Evolutionary conservation across 2,888 invertebrate species (phyloP), one percentile per base, ranked within the genome.

Genomic region (Lepidochrysops patricia): DNA sequence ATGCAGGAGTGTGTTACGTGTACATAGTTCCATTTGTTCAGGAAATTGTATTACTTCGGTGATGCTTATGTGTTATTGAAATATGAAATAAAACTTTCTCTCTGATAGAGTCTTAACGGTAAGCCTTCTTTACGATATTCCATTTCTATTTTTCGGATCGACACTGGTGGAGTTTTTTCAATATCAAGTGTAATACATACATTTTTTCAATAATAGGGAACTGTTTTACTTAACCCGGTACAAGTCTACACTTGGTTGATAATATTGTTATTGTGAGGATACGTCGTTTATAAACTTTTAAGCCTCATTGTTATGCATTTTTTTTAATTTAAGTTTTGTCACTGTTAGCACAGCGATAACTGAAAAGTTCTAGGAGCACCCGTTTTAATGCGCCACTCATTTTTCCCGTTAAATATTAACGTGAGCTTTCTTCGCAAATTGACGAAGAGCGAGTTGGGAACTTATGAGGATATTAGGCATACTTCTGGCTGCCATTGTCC

Each of bases 61-160:
- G 29, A 19, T 54, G 54, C 15, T 54, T 54, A 54, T 19, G 12
- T 54, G 12, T 54, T 54, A 54, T 54, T 54, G 54, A 54, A 27
- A 54, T 54, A 54, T 29, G 54, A 54, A 54, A 54, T 32, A 54
- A 29, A 54, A 32, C 27, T 54, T 54, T 54, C 29, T 54, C 27
- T 15, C 54, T 32, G 54, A 54, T 54, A 32, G 54, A 29, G 19
- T 27, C 29, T 54, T 54, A 54, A 29, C 54, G 48, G 32, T 54
- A 54, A 54, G 54, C 54, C 54, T 54, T 15, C 29, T 27, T 54
- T 54, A 54, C 54, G 54, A 54, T 32, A 54, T 54, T 54, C 54
- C 29, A 54, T 54, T 29, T 54, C 52, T 26, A 52, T 52, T 52
- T 52, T 27, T 27, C 9, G 52, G 26, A 29, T 7, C 13, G 26